phyloP scores from a whole-genome alignment of 2,797 vertebrate species.

The Naso thynnoides region DNA sequence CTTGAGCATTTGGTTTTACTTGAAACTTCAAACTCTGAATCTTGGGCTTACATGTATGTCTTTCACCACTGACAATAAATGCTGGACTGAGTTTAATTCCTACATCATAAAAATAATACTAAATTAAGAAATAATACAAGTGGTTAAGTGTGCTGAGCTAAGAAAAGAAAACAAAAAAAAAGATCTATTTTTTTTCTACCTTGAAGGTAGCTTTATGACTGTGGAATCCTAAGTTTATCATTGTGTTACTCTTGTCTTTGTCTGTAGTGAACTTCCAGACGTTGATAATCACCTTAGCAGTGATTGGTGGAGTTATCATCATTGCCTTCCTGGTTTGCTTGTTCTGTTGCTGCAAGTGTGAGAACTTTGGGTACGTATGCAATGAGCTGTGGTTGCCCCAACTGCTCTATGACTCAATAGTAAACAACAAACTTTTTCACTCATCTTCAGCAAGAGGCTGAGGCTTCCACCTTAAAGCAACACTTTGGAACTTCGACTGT shows the following conservation, averaged over 20 bases:
- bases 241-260: slow-evolving; percentile 3
- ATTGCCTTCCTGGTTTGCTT: slow-evolving; percentile 88
- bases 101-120: not conserved
- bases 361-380: slow-evolving; percentile 86
- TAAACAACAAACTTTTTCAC: not conserved
- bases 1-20: not conserved
- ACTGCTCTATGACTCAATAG: not conserved
- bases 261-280: slow-evolving; percentile 94
- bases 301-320: slow-evolving; percentile 87
- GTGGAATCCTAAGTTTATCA: not conserved
- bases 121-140: not conserved
- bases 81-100: not conserved
- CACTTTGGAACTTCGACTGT: no score
- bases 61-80: not conserved
- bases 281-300: slow-evolving; percentile 91
- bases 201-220: not conserved
- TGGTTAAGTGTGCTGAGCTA: not conserved
- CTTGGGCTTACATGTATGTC: not conserved
- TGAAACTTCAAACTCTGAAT: not conserved
- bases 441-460: not conserved
- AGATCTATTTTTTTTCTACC: not conserved
- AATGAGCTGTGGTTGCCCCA: not conserved
- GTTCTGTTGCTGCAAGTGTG: slow-evolving; percentile 93
- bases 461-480: no score
- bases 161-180: not conserved